These are phyloP conservation scores for Phaenicophaeus curvirostris DNA, from an alignment of 2,797 vertebrate species.

Conservation along the genomic window DNA sequence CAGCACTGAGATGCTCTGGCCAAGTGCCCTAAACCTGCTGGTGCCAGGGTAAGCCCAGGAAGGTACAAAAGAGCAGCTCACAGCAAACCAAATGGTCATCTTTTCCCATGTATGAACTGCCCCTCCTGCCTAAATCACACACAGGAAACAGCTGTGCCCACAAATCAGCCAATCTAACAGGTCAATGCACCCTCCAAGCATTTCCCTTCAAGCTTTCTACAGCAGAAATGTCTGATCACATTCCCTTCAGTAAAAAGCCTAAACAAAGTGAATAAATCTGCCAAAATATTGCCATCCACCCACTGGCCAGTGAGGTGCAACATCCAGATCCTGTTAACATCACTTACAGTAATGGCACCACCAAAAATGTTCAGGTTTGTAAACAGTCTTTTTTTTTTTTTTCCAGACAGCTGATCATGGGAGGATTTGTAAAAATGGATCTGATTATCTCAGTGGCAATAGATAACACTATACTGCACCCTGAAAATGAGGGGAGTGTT, in stretches of 20 bases:
- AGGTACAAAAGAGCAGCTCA: constrained; percentile 1
- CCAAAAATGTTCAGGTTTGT: background rate
- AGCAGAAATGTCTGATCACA: constrained; percentile 1
- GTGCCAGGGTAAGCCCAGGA: background rate
- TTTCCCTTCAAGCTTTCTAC: background rate
- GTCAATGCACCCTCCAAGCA: background rate
- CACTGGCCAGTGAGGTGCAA: background rate
- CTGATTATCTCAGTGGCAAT: background rate
- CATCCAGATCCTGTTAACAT: background rate
- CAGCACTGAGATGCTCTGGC: background rate
- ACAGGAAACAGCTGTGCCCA: constrained; percentile 12
- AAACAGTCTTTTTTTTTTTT: background rate
- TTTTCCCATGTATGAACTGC: background rate
- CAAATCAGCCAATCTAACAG: constrained; percentile 20
- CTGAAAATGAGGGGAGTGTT: background rate
- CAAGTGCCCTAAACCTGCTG: background rate
- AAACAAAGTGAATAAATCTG: background rate
- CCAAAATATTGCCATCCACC: background rate
- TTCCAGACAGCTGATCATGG: background rate
- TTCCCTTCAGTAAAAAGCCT: constrained; percentile 14
- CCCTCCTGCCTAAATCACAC: background rate
- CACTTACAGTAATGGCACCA: background rate
- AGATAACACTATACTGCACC: no score
- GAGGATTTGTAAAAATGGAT: background rate
- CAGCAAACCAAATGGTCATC: background rate